Conservation (phyloP, 1,140 invertebrate species). For the Drosophila pectinifera region DNA sequence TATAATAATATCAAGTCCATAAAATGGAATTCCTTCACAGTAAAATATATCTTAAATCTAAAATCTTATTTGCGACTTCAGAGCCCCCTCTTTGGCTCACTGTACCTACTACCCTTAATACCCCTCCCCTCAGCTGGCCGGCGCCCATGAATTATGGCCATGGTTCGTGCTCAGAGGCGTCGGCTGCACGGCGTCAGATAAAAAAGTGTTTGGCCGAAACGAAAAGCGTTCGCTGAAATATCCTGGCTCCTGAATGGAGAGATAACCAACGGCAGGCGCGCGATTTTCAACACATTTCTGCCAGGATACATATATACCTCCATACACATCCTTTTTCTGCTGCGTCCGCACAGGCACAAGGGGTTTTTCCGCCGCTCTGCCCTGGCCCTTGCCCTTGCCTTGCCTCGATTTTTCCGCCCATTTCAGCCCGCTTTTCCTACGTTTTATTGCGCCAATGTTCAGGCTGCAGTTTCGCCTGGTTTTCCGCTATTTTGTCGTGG, state of each 20-base stretch:
- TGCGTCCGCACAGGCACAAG: slow-evolving; percentile 19
- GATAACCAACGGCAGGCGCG: slow-evolving; percentile 74
- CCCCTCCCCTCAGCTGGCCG: not conserved
- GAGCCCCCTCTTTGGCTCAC: not conserved
- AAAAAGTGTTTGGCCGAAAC: slow-evolving; percentile 70
- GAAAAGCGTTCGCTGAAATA: slow-evolving; percentile 64
- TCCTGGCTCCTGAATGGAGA: slow-evolving; percentile 72
- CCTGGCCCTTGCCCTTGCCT: not conserved
- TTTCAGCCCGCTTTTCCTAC: slow-evolving; percentile 25
- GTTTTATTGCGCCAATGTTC: slow-evolving; percentile 83
- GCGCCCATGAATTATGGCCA: slow-evolving; percentile 68
- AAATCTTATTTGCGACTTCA: too few relatives aligned
- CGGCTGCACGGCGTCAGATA: slow-evolving; percentile 79
- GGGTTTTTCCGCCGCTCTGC: not conserved
- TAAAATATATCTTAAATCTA: not conserved
- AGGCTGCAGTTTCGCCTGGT: slow-evolving; percentile 55
- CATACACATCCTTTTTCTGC: slow-evolving; percentile 66
- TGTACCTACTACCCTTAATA: not conserved
- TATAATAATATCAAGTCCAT: not conserved
- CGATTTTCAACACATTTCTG: slow-evolving; percentile 76
- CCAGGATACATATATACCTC: slow-evolving; percentile 43
- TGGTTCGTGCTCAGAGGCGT: slow-evolving; percentile 68
- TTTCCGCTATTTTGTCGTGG: slow-evolving; percentile 36
- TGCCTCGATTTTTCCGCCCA: slow-evolving; percentile 8
- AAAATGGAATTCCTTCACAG: not conserved